A percentile compares a stretch with the other conserved stretches of the same genome.
Conservation (phyloP, 2,797 vertebrate species). For the Lacerta bilineata region DNA sequence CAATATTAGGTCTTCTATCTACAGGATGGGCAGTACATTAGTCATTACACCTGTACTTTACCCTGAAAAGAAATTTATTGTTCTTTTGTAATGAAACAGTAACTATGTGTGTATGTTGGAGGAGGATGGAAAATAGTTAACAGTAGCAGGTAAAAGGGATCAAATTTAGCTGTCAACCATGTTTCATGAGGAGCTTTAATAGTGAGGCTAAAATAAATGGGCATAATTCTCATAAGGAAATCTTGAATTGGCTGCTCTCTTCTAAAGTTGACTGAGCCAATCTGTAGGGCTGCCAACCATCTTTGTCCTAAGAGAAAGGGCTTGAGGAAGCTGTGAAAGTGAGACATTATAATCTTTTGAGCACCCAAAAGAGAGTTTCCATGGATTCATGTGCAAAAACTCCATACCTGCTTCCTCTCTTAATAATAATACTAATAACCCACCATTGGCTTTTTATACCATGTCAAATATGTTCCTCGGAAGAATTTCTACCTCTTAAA, state of each 20-base stretch:
- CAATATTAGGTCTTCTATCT: constrained; percentile 78
- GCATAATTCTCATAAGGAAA: constrained; percentile 70
- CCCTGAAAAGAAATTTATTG: constrained; percentile 79
- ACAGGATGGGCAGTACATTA: constrained; percentile 75
- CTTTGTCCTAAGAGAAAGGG: constrained; percentile 77
- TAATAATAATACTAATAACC: constrained; percentile 56
- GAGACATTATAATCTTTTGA: constrained; percentile 74
- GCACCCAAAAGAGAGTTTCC: constrained; percentile 80
- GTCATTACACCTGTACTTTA: constrained; percentile 73
- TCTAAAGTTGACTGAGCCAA: constrained; percentile 69
- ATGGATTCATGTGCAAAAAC: constrained; percentile 79
- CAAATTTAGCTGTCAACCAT: constrained; percentile 73
- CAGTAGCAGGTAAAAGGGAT: constrained; percentile 77
- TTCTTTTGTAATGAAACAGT: constrained; percentile 78
- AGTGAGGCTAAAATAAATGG: constrained; percentile 73
- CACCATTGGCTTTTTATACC: constrained; percentile 61
- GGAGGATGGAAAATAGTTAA: constrained; percentile 60
- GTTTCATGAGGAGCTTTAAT: constrained; percentile 80
- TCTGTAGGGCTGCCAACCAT: constrained; percentile 76
- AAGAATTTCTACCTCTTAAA: constrained; percentile 42
- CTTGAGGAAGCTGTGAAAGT: constrained; percentile 76
- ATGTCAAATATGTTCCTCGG: constrained; percentile 64
- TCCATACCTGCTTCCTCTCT: constrained; percentile 80
- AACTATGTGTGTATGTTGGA: constrained; percentile 38
- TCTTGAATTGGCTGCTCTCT: constrained; percentile 73